Evolutionary conservation across 2,888 invertebrate genomes (phyloP).

Genomic region (Nomada ferruginata): DNA sequence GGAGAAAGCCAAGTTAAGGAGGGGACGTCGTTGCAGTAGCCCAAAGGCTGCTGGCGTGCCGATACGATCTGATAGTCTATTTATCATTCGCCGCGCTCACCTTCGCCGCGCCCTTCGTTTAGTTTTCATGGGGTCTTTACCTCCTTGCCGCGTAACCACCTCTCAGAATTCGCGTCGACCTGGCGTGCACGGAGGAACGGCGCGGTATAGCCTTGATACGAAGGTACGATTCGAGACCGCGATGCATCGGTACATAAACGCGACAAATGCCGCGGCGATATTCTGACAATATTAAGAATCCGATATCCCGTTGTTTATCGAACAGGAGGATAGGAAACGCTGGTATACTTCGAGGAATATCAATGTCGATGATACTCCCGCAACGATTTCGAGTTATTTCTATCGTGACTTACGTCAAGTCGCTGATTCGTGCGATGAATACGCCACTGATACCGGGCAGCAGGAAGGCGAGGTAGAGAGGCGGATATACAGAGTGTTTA

Average conservation of each 20-base stretch:
- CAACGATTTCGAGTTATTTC: constrained; percentile 38
- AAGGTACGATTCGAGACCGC: background rate
- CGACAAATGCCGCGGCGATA: background rate
- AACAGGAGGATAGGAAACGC: background rate
- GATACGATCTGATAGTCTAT: constrained; percentile 74
- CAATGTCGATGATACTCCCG: background rate
- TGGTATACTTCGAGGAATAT: background rate
- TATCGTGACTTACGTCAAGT: constrained; percentile 37
- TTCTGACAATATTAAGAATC: background rate
- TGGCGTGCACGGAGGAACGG: too few species aligned
- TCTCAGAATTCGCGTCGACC: constrained; percentile 28
- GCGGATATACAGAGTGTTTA: constrained; percentile 33
- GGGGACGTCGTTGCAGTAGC: constrained; percentile 30
- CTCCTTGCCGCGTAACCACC: constrained; percentile 47
- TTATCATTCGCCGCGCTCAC: constrained; percentile 70
- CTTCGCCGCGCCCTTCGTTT: constrained; percentile 58
- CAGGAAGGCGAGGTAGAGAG: constrained; percentile 4
- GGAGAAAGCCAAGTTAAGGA: constrained; percentile 28
- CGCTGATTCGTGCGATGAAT: constrained; percentile 51
- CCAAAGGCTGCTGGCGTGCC: constrained; percentile 56
- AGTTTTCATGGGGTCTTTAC: constrained; percentile 60
- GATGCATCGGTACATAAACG: background rate
- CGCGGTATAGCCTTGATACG: too few species aligned
- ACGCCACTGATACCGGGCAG: constrained; percentile 54
- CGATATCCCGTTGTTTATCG: constrained; percentile 32